Conservation (phyloP, 2,113 vertebrate genomes). For the Aptenodytes forsteri region DNA sequence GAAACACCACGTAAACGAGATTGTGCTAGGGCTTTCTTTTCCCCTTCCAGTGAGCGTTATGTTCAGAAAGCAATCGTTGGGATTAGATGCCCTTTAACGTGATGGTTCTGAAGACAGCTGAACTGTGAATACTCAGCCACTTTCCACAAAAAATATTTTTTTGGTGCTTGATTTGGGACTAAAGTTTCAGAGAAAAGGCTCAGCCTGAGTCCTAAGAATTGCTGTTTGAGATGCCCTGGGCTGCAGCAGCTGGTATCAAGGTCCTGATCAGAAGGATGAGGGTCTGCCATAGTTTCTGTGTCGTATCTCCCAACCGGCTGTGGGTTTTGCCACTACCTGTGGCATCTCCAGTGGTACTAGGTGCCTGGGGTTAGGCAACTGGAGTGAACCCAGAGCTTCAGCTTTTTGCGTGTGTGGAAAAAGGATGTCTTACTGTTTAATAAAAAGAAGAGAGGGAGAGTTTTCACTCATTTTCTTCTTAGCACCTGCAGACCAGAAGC, state of each 20-base stretch:
- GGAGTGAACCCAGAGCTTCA: not conserved
- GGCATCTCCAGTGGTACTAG: not conserved
- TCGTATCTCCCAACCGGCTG: rapidly evolving
- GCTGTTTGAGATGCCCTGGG: not conserved
- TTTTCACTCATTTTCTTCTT: not conserved
- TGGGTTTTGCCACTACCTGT: not conserved
- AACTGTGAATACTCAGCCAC: not conserved
- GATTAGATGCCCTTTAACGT: not conserved
- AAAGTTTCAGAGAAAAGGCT: not conserved
- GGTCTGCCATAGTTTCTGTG: rapidly evolving
- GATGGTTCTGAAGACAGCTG: rapidly evolving
- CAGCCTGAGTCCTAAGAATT: not conserved
- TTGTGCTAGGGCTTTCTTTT: not conserved
- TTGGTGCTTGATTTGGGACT: not conserved
- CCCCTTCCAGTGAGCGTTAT: not conserved
- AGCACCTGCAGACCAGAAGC: not conserved
- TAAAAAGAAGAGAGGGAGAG: not conserved
- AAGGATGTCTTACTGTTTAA: not conserved
- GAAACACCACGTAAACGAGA: not conserved
- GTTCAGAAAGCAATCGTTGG: not conserved
- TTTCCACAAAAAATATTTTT: not conserved
- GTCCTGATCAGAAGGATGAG: not conserved
- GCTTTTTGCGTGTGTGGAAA: not conserved
- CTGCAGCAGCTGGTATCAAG: not conserved
- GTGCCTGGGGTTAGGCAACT: not conserved